Evolutionary conservation across 2,888 invertebrate species (phyloP), one percentile per base, ranked within the genome.

Genomic region (Ophonus ardosiacus): DNA sequence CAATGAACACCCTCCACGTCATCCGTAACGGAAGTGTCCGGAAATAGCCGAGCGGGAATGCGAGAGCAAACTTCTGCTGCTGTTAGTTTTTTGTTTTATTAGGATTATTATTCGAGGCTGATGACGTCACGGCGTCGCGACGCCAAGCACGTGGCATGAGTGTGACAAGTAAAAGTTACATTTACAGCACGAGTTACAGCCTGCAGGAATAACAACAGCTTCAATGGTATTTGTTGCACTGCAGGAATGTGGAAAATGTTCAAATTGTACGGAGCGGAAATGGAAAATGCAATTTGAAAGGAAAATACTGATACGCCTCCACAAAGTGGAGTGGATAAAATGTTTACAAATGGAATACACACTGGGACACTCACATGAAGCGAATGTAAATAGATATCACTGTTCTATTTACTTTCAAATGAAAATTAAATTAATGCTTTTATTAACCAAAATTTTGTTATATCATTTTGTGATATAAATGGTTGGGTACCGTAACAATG

Each of bases 1-100:
- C 56, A 82, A 71, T 82, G 71, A 13, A 71, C 57, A 56, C 15
- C 21, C 71, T 57, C 24, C 68, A 68, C 68, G 68, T 68, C 68
- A 71, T 71, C 6, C 71, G 71, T 82, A 82, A 82, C 82, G 82
- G 82, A 82, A 82, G 82, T 82, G 74, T 56, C 51, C 74, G 82
- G 74, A 82, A 82, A 82, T 82, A 82, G 82, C 57, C 71, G 82
- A 82, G 68, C 38, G 15, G 82, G 81, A 82, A 82, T 82, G 68
- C 71, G 38, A 81, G 68, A 81, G 81, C 68, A 81, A 81, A 81
- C 81, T 17, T 24, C 40, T 59, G 21, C 40, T 81, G 31, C n/a
- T 81, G 24, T 81, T 81, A 65, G 13, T 82, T 82, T 71, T 71
- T 68, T 38, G 51, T 76, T 40, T 38, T 71, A 71, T 71, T 51